Percentiles rank a stretch among this genome's conserved stretches.
These are phyloP conservation scores for Chrosomus eos DNA, from an alignment of 2,797 vertebrate species.

Conservation along the genomic window DNA sequence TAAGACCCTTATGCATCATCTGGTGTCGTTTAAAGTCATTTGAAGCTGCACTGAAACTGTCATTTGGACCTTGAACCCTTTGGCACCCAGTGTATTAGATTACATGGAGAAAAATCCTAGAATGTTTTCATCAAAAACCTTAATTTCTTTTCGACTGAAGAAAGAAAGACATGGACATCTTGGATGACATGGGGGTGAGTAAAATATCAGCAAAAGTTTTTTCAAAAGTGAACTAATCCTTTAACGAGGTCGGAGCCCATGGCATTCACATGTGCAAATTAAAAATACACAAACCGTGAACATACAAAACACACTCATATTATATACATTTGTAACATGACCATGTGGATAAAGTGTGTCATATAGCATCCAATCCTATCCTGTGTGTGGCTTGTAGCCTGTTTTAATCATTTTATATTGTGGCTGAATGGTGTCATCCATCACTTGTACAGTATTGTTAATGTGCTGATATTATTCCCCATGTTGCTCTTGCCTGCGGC, in stretches of 20 bases:
- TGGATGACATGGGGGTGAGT: no score
- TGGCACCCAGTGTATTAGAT: no score
- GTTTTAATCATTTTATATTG: not conserved
- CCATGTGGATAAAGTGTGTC: constrained; percentile 5
- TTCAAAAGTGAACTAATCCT: no score
- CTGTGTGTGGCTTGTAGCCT: not conserved
- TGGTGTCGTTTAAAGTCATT: no score
- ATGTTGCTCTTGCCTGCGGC: not conserved
- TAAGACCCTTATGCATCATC: no score
- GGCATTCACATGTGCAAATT: not conserved
- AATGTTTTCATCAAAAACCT: no score
- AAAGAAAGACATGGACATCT: no score
- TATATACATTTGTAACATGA: not conserved
- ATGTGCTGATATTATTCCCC: constrained; percentile 19
- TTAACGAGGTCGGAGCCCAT: constrained; percentile 1
- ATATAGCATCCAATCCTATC: not conserved
- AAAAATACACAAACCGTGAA: not conserved
- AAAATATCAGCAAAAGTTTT: no score
- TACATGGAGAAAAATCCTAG: no score
- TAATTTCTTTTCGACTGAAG: no score
- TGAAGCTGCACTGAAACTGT: no score
- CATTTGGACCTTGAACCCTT: no score
- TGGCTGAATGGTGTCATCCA: not conserved
- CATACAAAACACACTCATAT: not conserved
- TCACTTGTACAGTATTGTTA: constrained; percentile 29